Evolutionary conservation across 2,888 invertebrate species (phyloP).

Genomic region (Amphipoea lucens): DNA sequence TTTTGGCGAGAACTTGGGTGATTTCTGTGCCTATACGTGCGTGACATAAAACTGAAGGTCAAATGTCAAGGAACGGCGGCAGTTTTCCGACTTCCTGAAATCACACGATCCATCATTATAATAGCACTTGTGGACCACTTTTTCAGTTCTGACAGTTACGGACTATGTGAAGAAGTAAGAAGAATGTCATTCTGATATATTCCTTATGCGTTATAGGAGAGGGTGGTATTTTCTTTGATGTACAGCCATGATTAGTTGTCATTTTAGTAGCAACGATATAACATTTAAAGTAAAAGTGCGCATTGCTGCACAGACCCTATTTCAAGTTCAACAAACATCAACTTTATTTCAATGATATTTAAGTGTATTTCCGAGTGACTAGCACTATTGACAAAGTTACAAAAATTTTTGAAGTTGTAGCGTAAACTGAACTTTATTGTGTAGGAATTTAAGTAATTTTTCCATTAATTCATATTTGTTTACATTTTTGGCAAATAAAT

Average conservation of each 20-base stretch:
- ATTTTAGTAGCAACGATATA: background rate
- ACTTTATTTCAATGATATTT: too few species aligned
- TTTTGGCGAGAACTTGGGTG: conserved; percentile 1
- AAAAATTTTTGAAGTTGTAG: too few species aligned
- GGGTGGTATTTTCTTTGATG: background rate
- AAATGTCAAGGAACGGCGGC: background rate
- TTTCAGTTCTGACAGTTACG: background rate
- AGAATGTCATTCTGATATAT: background rate
- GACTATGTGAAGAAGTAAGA: background rate
- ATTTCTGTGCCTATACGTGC: background rate
- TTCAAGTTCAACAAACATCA: too few species aligned
- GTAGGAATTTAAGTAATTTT: too few species aligned
- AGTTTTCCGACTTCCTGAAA: background rate
- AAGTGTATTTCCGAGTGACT: too few species aligned
- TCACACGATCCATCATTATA: conserved; percentile 2
- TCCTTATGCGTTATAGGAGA: background rate
- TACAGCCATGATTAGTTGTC: background rate
- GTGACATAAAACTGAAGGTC: conserved; percentile 10
- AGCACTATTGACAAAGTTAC: too few species aligned
- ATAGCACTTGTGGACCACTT: background rate
- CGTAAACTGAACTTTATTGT: too few species aligned
- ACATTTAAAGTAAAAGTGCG: background rate
- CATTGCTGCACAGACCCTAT: too few species aligned
- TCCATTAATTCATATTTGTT: too few species aligned
- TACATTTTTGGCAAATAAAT: too few species aligned